Evolutionary conservation across 2,797 vertebrate species (phyloP).

Genomic region (Helostoma temminkii): DNA sequence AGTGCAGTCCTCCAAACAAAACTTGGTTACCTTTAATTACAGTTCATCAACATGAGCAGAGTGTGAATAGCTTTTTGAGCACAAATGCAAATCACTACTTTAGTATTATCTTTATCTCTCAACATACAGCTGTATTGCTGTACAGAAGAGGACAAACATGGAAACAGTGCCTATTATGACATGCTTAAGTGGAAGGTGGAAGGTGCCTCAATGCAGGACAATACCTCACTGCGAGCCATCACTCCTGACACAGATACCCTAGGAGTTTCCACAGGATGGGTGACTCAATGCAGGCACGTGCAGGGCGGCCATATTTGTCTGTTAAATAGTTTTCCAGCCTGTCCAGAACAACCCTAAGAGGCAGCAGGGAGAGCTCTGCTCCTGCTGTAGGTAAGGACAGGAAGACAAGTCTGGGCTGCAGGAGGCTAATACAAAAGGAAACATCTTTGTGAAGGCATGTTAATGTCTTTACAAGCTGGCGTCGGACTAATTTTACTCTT

Average conservation of each 20-base stretch:
- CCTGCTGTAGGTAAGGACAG: constrained; percentile 19
- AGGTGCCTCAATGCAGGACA: too few species aligned
- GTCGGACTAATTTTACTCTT: constrained; percentile 23
- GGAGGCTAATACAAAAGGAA: constrained; percentile 48
- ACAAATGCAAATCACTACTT: background rate
- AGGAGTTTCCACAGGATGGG: constrained; percentile 59
- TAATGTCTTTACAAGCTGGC: constrained; percentile 26
- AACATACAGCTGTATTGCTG: too few species aligned
- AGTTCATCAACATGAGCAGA: background rate
- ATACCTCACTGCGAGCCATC: background rate
- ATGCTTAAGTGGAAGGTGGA: background rate
- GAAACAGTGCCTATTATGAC: background rate
- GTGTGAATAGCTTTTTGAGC: background rate
- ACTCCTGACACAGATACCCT: constrained; percentile 35
- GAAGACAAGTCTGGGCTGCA: constrained; percentile 35
- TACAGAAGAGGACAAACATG: too few species aligned
- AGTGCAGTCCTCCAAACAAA: constrained; percentile 26
- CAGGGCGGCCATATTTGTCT: constrained; percentile 12
- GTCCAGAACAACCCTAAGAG: constrained; percentile 56
- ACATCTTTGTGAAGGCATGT: constrained; percentile 26
- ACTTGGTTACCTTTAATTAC: background rate
- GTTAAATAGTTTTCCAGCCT: constrained; percentile 40
- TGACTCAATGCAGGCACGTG: constrained; percentile 50
- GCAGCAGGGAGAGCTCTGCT: constrained; percentile 19
- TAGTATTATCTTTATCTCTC: too few species aligned